These are phyloP conservation scores for Drosophila fuyamai DNA, from an alignment of 1,140 invertebrate genomes.

Conservation along the genomic window DNA sequence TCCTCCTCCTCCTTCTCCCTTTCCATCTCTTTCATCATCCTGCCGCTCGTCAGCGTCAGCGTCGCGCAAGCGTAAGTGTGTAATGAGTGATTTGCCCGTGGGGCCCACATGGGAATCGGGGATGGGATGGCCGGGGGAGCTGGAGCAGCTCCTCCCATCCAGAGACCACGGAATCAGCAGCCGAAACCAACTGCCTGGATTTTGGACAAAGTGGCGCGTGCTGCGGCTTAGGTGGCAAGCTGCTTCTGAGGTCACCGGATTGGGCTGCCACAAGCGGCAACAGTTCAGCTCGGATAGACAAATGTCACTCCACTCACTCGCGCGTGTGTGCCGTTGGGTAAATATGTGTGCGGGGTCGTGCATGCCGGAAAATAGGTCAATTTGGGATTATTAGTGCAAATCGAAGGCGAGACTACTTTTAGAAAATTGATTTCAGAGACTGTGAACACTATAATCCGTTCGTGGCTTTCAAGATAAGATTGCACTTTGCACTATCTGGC, in stretches of 20 bases:
- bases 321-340: conserved; percentile 1
- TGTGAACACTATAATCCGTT: conserved; percentile 2
- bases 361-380: conserved; percentile 40
- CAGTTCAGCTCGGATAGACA: conserved; percentile 67
- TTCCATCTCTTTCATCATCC: conserved; percentile 14
- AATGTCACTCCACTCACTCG: conserved; percentile 47
- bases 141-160: neutral
- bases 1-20: neutral
- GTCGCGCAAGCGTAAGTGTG: conserved; percentile 74
- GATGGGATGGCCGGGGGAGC: neutral
- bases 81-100: conserved; percentile 81
- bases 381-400: conserved; percentile 46
- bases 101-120: conserved; percentile 54
- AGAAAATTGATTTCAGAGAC: conserved; percentile 9
- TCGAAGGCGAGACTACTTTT: conserved; percentile 31
- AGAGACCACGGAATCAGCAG: conserved; percentile 55
- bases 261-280: conserved; percentile 56
- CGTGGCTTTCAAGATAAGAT: neutral
- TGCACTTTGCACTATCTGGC: neutral
- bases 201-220: conserved; percentile 74
- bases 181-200: conserved; percentile 69
- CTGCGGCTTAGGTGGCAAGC: conserved; percentile 75
- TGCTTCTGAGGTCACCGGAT: conserved; percentile 68
- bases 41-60: conserved; percentile 32
- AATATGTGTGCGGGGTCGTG: conserved; percentile 24